Evolutionary conservation across 2,113 vertebrate genomes (phyloP).

Genomic region (Elanoides forficatus): DNA sequence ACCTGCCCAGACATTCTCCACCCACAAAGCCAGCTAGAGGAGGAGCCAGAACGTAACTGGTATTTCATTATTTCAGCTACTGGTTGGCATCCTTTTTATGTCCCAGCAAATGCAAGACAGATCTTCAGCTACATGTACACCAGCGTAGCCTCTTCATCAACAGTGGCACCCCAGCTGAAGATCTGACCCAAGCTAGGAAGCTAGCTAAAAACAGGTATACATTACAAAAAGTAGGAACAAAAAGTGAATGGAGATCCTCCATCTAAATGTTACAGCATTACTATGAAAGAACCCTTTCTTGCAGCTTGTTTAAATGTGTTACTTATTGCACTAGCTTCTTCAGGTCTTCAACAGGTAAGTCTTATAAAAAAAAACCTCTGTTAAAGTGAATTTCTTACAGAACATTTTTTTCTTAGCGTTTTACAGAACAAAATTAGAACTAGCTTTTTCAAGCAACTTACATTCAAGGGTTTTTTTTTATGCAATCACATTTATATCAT

Average conservation of each 20-base stretch:
- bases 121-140: not conserved
- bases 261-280: not conserved
- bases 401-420: not conserved
- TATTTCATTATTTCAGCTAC: not conserved
- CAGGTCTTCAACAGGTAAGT: not conserved
- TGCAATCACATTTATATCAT: not conserved
- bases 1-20: not conserved
- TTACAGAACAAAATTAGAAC: not conserved
- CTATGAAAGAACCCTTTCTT: not conserved
- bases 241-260: not conserved
- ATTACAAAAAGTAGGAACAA: not conserved
- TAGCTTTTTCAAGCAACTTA: not conserved
- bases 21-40: not conserved
- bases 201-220: not conserved
- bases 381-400: not conserved
- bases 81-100: not conserved
- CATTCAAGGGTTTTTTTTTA: not conserved
- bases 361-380: not conserved
- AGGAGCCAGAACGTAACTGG: not conserved
- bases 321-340: not conserved
- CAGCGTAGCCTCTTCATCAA: not conserved
- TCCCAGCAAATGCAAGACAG: not conserved
- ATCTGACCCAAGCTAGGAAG: not conserved
- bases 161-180: not conserved
- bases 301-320: not conserved